Evolutionary conservation across 1,140 invertebrate species (phyloP).

Genomic region (Aphelinus atriplicis): DNA sequence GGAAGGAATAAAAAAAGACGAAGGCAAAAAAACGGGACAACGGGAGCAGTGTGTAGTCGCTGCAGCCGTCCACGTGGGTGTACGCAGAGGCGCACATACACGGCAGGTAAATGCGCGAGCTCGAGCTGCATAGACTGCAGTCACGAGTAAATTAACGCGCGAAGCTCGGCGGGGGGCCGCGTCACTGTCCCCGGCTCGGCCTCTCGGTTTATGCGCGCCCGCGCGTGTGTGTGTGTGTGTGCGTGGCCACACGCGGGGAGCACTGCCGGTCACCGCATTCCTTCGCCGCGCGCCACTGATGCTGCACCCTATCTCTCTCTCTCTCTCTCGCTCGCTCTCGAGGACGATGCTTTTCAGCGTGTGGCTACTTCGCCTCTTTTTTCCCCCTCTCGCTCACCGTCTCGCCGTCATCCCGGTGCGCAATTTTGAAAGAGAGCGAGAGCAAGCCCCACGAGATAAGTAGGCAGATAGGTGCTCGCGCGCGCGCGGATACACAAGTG

Average conservation of each 20-base stretch:
- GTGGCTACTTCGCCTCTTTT: not conserved
- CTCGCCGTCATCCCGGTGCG: not conserved
- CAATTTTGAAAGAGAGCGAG: not conserved
- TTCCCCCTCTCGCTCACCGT: constrained; percentile 1
- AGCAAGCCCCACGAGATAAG: too few relatives aligned
- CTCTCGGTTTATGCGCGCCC: not conserved
- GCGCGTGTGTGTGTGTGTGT: not conserved
- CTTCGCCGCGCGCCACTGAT: constrained; percentile 27
- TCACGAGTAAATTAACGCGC: constrained; percentile 43
- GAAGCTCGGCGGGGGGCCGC: constrained; percentile 54
- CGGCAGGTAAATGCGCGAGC: not conserved
- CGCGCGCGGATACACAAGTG: not conserved
- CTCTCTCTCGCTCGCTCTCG: not conserved
- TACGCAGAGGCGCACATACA: not conserved
- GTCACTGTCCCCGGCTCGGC: constrained; percentile 54
- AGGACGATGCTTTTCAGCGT: not conserved
- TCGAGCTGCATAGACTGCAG: not conserved
- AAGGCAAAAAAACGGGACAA: too few relatives aligned
- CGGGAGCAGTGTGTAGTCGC: not conserved
- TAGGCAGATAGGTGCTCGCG: too few relatives aligned
- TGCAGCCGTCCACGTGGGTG: not conserved
- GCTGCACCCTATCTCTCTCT: constrained; percentile 23
- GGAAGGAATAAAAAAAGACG: too few relatives aligned
- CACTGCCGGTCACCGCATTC: constrained; percentile 60
- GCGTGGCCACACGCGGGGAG: too few relatives aligned